These are phyloP conservation scores for Lutraria rhynchaena DNA, from an alignment of 1,140 invertebrate species.

Conservation along the genomic window DNA sequence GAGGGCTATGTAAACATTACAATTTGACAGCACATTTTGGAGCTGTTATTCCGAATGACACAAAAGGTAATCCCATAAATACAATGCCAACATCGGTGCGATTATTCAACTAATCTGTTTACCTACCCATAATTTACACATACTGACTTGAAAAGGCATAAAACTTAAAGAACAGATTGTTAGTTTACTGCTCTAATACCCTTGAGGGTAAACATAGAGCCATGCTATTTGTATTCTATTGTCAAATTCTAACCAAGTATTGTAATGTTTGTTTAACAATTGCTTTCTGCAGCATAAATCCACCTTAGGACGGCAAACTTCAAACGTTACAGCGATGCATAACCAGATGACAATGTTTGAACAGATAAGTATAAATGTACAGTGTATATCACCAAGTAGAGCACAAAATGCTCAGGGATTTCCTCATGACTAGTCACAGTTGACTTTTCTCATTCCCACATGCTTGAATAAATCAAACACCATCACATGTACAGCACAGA, in stretches of 20 bases:
- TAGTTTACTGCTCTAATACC: slow-evolving; percentile 25
- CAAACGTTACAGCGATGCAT: slow-evolving; percentile 27
- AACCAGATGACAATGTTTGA: slow-evolving; percentile 30
- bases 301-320: slow-evolving; percentile 30
- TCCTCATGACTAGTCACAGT: too few species aligned
- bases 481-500: slow-evolving; percentile 16
- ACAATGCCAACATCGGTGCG: slow-evolving; percentile 22
- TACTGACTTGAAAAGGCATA: slow-evolving; percentile 32
- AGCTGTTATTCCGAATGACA: slow-evolving; percentile 30
- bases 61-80: slow-evolving; percentile 51
- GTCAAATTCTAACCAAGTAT: slow-evolving; percentile 38
- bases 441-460: background rate
- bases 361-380: background rate
- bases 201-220: slow-evolving; percentile 27
- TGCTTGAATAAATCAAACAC: slow-evolving; percentile 24
- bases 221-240: slow-evolving; percentile 19
- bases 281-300: slow-evolving; percentile 35
- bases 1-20: background rate
- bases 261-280: slow-evolving; percentile 51
- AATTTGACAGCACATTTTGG: slow-evolving; percentile 7
- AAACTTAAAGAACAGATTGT: slow-evolving; percentile 38
- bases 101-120: slow-evolving; percentile 53
- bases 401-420: too few species aligned
- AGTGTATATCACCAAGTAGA: too few species aligned
- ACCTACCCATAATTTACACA: slow-evolving; percentile 49